Evolutionary conservation across 2,888 invertebrate species (phyloP), one percentile per base, ranked within the genome.

Genomic region (Agrilus mali): DNA sequence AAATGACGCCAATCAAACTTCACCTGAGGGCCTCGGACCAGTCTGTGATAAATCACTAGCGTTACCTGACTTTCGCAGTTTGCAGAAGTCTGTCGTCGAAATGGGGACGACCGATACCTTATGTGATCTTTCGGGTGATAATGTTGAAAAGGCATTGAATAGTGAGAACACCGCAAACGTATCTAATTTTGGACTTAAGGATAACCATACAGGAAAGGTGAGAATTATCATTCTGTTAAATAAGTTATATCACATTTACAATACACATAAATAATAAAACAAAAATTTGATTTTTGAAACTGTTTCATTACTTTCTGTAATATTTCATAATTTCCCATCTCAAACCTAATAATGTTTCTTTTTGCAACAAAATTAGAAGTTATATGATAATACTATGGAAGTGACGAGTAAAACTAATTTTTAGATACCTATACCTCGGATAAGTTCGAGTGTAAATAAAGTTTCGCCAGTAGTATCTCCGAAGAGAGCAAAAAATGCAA

Each of bases 31-130:
- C 57, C 55, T 56, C 59, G 54, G 59, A 58, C 50, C 55, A 53
- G 59, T 60, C 61, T 66, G 66, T 67, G 65, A 67, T 66, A 64
- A 61, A 60, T 57, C 63, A 50, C 54, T 58, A 59, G 64, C 63
- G 64, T 65, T 66, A 65, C 66, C 67, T 65, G 67, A 67, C 56
- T 67, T 67, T 55, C 64, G 65, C 53, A 64, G 65, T 64, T 67
- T 67, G 56, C 66, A 66, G 47, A 65, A 61, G 53, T 55, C 60
- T 49, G 52, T 53, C 39, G 50, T 46, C 35, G 49, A 49, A 48
- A 54, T 50, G 33, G 46, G 43, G 44, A 41, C 37, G 13, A 20
- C 16, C 7, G 37, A 37, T 13, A 37, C 17, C 17, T 32, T 17
- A 34, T 40, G 46, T 40, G 48, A 48, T 27, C 46, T 46, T 42